Evolutionary conservation across 2,888 invertebrate genomes (phyloP), one percentile per base, ranked within the genome.

Genomic region (Tipula unca): DNA sequence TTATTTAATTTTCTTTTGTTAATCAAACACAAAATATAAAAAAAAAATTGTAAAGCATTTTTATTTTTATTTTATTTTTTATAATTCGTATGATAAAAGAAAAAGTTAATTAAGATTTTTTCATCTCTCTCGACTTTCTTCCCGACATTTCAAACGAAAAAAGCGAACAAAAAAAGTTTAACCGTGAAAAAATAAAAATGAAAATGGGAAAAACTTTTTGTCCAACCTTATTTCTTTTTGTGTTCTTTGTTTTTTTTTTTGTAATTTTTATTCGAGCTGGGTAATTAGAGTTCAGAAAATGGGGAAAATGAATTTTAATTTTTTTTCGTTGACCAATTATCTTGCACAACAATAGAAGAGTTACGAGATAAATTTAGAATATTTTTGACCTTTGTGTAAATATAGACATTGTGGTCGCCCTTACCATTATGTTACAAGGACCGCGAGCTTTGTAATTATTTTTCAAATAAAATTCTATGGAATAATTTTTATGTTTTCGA

Each of bases 1-100:
- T 69, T 69, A 69, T 69, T 69, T 69, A 69, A 69, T 69, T 69
- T 69, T 69, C 69, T 69, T 69, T 69, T 69, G 69, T 69, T 69
- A 69, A 69, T 69, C 69, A 69, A 69, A 69, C 69, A 25, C 69
- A 69, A 69, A 32, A 32, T 32, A 32, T 32, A 32, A 32, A 69
- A 69, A 69, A n/a, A 69, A 69, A 69, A 69, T 25, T 25, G 69
- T 69, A 25, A 69, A 69, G 69, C 69, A 69, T 69, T 54, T 54
- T 54, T n/a, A n/a, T n/a, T 48, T 17, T 54, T 54, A 17, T 54
- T 54, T 54, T 54, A n/a, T n/a, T n/a, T n/a, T n/a, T n/a, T n/a
- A n/a, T n/a, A 5, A 54, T 54, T 69, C 69, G 69, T 69, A 69
- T 69, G 69, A 69, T 69, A 69, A 69, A 69, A 69, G 69, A 69